Conservation (phyloP, 2,113 vertebrate species). For the Eudyptes chrysolophus region DNA sequence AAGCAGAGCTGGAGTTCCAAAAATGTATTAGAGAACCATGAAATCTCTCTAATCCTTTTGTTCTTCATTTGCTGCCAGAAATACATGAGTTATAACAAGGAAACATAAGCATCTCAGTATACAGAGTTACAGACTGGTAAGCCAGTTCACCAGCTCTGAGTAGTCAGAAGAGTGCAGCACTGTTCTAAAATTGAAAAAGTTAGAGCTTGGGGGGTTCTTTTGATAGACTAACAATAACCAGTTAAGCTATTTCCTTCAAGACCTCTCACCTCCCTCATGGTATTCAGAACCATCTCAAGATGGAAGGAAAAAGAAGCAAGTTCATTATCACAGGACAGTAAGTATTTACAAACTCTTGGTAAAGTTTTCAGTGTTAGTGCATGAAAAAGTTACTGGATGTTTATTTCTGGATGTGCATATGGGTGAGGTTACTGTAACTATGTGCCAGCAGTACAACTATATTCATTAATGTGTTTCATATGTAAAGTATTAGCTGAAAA, state of each 20-base stretch:
- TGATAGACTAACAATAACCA: not conserved
- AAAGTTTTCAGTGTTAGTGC: not conserved
- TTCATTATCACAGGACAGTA: not conserved
- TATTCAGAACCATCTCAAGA: not conserved
- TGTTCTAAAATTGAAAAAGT: not conserved
- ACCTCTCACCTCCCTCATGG: not conserved
- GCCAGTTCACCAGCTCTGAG: not conserved
- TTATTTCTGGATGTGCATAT: not conserved
- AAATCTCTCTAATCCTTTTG: not conserved
- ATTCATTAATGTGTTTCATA: not conserved
- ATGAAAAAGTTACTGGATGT: not conserved
- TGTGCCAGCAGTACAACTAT: not conserved
- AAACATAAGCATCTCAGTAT: not conserved
- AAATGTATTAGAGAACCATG: not conserved
- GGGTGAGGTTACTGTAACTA: not conserved
- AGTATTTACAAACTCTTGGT: not conserved
- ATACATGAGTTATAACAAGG: not conserved
- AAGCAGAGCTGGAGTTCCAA: not conserved
- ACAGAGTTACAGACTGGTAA: not conserved
- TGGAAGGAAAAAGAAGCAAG: not conserved
- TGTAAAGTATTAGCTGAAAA: not conserved
- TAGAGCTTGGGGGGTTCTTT: not conserved
- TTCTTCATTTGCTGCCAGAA: constrained; percentile 10
- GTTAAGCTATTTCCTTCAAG: not conserved
- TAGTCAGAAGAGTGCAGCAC: constrained; percentile 1